Evolutionary conservation across 2,888 invertebrate genomes (phyloP).

Genomic region (Nephrotoma appendiculata): DNA sequence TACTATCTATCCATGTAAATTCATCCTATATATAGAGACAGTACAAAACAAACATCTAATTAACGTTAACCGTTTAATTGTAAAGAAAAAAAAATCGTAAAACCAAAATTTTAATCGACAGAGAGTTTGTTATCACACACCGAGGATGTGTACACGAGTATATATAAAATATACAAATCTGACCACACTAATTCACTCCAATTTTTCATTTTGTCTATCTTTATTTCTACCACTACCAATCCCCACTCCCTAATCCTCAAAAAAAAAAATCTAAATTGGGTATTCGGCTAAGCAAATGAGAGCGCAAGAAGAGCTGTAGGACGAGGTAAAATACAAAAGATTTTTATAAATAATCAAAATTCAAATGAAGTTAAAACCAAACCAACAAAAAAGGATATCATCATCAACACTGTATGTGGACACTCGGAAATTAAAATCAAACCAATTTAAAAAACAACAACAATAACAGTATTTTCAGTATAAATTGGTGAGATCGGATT

Average conservation of each 20-base stretch:
- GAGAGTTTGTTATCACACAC: not conserved
- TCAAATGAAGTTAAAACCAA: not conserved
- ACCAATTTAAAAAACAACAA: not conserved
- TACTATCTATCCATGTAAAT: not conserved
- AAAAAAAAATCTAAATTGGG: not conserved
- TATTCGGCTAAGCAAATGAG: not conserved
- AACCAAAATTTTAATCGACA: not conserved
- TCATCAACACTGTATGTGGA: not conserved
- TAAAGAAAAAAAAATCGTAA: too few relatives aligned
- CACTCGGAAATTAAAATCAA: not conserved
- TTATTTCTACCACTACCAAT: not conserved
- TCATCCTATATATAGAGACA: not conserved
- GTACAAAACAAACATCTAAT: too few relatives aligned
- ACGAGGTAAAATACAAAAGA: not conserved
- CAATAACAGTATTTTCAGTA: not conserved
- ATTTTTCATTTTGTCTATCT: not conserved
- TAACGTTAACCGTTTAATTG: too few relatives aligned
- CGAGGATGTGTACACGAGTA: not conserved
- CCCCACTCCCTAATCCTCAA: not conserved
- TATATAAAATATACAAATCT: not conserved
- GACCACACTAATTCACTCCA: not conserved
- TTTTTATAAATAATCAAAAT: not conserved
- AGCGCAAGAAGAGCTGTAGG: not conserved
- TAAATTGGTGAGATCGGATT: not conserved
- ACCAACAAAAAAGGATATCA: not conserved